These are phyloP conservation scores for Chrosomus eos DNA, from an alignment of 2,797 vertebrate species.

Conservation along the genomic window DNA sequence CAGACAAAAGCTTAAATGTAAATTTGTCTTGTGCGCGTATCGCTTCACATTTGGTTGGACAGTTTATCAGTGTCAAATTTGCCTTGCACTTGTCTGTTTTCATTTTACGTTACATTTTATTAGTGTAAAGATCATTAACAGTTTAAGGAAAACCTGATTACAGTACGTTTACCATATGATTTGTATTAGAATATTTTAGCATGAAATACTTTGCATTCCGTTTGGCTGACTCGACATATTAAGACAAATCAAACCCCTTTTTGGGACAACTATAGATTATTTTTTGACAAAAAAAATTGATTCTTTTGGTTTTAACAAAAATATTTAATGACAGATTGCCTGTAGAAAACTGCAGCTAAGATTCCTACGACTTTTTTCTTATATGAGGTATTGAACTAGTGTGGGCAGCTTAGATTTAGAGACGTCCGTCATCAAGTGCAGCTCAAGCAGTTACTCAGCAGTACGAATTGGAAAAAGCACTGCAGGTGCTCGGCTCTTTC, in stretches of 20 bases:
- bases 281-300: too few relatives aligned
- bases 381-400: not conserved
- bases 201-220: not conserved
- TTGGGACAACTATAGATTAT: not conserved
- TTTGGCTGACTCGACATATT: not conserved
- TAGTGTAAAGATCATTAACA: not conserved
- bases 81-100: not conserved
- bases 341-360: not conserved
- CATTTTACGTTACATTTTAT: not conserved
- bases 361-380: not conserved
- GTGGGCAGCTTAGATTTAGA: conserved; percentile 18
- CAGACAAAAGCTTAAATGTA: not conserved
- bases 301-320: too few relatives aligned
- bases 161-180: not conserved
- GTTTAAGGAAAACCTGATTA: not conserved
- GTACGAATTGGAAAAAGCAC: conserved; percentile 18
- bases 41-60: too few relatives aligned
- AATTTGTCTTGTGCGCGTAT: not conserved
- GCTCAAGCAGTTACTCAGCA: conserved; percentile 46
- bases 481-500: conserved; percentile 20
- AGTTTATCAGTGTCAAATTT: not conserved
- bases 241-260: not conserved
- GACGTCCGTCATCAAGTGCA: conserved; percentile 21
- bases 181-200: not conserved
- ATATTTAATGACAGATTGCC: not conserved